These are phyloP conservation scores for Magallana ariakensis DNA, from an alignment of 1,140 invertebrate species.

Conservation along the genomic window DNA sequence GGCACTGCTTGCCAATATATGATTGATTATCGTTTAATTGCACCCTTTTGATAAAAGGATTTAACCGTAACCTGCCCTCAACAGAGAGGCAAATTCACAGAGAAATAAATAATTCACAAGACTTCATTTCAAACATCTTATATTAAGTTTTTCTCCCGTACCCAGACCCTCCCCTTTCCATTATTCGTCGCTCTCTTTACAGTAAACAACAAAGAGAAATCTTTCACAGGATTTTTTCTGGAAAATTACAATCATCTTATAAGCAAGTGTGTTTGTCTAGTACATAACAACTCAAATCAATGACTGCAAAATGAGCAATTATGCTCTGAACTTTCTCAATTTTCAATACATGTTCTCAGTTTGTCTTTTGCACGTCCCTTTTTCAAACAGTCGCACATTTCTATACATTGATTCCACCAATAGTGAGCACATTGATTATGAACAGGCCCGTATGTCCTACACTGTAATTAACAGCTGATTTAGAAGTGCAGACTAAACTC, in stretches of 20 bases:
- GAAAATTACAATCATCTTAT: conserved; percentile 30
- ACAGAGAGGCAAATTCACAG: conserved; percentile 33
- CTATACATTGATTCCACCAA: neutral
- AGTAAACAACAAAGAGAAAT: conserved; percentile 5
- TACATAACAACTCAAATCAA: conserved; percentile 32
- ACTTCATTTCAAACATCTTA: conserved; percentile 38
- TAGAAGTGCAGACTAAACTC: conserved; percentile 19
- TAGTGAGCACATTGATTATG: conserved; percentile 21
- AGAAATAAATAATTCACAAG: conserved; percentile 37
- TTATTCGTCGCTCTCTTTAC: conserved; percentile 25
- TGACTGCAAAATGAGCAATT: conserved; percentile 34
- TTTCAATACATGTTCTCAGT: conserved; percentile 27
- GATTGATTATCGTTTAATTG: conserved; percentile 37
- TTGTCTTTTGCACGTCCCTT: conserved; percentile 26
- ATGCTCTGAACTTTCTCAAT: conserved; percentile 34
- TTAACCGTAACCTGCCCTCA: conserved; percentile 37
- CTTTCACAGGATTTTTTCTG: neutral
- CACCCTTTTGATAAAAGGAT: conserved; percentile 25
- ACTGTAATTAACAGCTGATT: conserved; percentile 29
- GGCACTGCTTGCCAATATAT: conserved; percentile 28
- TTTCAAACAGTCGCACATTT: conserved; percentile 13
- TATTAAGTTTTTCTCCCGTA: conserved; percentile 14
- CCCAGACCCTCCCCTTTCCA: conserved; percentile 2
- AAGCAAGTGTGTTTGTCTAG: conserved; percentile 13
- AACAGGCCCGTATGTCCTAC: conserved; percentile 5